Evolutionary conservation across 2,113 vertebrate species (phyloP).

Genomic region (Marmota flaviventris): DNA sequence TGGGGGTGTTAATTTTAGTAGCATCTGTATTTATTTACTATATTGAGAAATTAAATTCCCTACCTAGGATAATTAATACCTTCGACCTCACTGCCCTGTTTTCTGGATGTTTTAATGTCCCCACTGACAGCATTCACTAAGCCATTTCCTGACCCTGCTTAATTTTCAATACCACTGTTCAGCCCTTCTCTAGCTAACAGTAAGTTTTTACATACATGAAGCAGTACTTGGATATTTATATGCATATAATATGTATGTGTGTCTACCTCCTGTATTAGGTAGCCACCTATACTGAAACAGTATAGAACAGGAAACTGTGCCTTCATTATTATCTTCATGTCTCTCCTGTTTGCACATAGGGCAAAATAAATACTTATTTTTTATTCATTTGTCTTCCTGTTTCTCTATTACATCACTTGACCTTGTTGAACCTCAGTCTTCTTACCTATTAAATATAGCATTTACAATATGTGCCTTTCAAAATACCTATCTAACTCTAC

Average conservation of each 20-base stretch:
- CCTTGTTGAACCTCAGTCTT: background rate
- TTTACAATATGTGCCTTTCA: background rate
- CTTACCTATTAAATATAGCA: background rate
- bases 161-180: background rate
- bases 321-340: background rate
- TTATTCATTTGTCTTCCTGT: background rate
- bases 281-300: too few species aligned
- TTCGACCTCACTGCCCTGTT: background rate
- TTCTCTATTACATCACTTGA: background rate
- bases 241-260: background rate
- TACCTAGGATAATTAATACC: background rate
- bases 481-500: background rate
- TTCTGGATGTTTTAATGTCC: background rate
- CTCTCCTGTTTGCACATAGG: background rate
- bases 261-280: background rate
- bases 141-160: background rate
- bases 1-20: background rate
- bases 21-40: background rate
- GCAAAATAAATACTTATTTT: background rate
- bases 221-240: background rate
- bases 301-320: background rate
- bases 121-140: background rate
- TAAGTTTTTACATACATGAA: background rate
- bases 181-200: background rate
- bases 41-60: background rate